Base-by-base conservation (phyloP, 2,797 vertebrate genomes). In the Myotis pilosus region DNA sequence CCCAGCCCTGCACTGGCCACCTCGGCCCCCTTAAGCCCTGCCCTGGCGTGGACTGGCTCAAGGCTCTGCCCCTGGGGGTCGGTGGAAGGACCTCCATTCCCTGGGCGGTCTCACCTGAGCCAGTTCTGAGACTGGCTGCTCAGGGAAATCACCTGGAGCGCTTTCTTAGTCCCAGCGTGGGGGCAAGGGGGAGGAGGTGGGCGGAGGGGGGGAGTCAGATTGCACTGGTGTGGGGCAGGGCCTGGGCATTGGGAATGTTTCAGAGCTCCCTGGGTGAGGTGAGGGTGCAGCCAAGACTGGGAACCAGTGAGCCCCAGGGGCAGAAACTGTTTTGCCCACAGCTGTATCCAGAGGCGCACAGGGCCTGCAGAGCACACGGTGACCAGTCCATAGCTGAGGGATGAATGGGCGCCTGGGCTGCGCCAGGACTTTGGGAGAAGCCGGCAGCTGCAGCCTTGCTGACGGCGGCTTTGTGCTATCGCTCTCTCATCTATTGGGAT, bases 241-340 rank as follows among this genome's bases (percentile, higher is more conserved):
- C n/a, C 51, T 10, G 11, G 49, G 68, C 49, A 25, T 6, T 20
- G 28, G 68, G 62, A 82, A 62, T 22, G 15, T 87, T 91, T 92
- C 49, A 75, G 72, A 90, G 30, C 36, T 92, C 30, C 47, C 85
- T 15, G 62, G 30, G 75, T 83, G 82, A 83, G 80, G 69, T 44
- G 82, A 92, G 93, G 53, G 7, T 64, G 15, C 5, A 79, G 87
- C 64, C 78, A 80, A 90, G 79, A 87, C 2, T 55, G 51, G 88
- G 81, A 95, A 71, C 47, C 85, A 44, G 38, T 11, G 74, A 89
- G 51, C 23, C 49, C 57, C 60, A 81, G 44, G n/a, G 44, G 51
- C 49, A 87, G 89, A 71, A 62, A 79, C 60, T 91, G 28, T 60
- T 89, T 44, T 41, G 62, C 87, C 66, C 80, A 51, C 38, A 74